phyloP scores from a whole-genome alignment of 2,888 invertebrate species.

The Sphaerophoria taeniata region DNA sequence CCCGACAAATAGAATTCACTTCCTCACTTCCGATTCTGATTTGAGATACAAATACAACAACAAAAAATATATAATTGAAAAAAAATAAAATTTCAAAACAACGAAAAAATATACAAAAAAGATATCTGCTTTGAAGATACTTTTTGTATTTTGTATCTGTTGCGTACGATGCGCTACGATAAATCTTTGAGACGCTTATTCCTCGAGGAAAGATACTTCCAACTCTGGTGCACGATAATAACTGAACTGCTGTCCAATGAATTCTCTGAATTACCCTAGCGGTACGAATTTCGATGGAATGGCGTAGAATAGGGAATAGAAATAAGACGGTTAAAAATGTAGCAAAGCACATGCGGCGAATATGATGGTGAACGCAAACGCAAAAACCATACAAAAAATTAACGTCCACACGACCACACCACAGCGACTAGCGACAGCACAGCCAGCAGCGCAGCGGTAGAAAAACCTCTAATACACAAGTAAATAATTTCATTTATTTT shows the following conservation, averaged over 20 bases:
- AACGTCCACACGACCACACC: slow-evolving; percentile 20
- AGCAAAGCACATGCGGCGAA: slow-evolving; percentile 58
- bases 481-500: not conserved
- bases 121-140: not conserved
- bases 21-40: not conserved
- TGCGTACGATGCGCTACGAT: slow-evolving; percentile 62
- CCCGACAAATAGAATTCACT: slow-evolving; percentile 1
- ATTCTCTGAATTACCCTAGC: slow-evolving; percentile 70
- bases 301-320: slow-evolving; percentile 44
- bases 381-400: slow-evolving; percentile 32
- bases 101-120: slow-evolving; percentile 44
- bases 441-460: not conserved
- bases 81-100: slow-evolving; percentile 49
- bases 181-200: slow-evolving; percentile 23
- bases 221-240: slow-evolving; percentile 70
- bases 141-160: slow-evolving; percentile 61
- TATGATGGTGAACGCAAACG: slow-evolving; percentile 37
- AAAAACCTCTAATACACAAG: too few species aligned
- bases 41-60: too few species aligned
- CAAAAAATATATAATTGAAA: slow-evolving; percentile 34
- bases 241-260: slow-evolving; percentile 68
- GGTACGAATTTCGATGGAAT: slow-evolving; percentile 67
- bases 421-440: not conserved
- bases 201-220: slow-evolving; percentile 50
- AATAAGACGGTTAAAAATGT: slow-evolving; percentile 1